A percentile compares a stretch with the other conserved stretches of the same genome.
Evolutionary conservation across 2,113 vertebrate species (phyloP).

Genomic region (Rhadina sibilatrix): DNA sequence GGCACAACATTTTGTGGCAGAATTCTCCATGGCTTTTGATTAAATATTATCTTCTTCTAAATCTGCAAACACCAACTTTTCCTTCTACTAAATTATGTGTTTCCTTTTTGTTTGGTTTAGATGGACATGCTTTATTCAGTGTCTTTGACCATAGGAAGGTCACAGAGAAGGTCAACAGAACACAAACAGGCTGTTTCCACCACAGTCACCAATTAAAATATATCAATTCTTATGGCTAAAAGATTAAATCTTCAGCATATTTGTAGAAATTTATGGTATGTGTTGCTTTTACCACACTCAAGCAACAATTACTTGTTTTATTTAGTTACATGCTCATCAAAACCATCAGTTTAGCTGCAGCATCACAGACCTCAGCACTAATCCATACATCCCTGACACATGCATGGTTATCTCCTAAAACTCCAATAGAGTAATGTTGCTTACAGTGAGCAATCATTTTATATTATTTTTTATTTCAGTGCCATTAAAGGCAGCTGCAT

Average conservation of each 20-base stretch:
- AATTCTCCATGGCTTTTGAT: background rate
- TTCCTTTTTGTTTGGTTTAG: background rate
- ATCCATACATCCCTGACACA: background rate
- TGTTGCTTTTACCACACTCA: constrained; percentile 16
- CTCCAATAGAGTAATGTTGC: background rate
- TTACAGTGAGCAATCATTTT: background rate
- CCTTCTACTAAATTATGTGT: background rate
- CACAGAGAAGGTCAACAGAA: background rate
- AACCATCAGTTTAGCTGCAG: background rate
- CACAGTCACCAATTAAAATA: background rate
- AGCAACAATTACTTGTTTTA: constrained; percentile 31
- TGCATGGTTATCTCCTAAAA: background rate
- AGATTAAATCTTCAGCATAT: background rate
- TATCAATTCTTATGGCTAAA: background rate
- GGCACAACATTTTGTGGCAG: background rate
- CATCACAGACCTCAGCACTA: background rate
- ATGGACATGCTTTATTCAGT: background rate
- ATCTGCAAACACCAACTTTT: background rate
- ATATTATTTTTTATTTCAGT: background rate
- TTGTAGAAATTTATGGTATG: background rate
- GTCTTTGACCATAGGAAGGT: background rate
- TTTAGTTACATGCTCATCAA: background rate
- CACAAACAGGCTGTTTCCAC: background rate
- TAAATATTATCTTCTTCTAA: background rate
- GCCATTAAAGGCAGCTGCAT: background rate